A percentile compares a stretch with the other conserved stretches of the same genome.
phyloP scores from a whole-genome alignment of 2,113 vertebrate species.

The Gulo gulo region DNA sequence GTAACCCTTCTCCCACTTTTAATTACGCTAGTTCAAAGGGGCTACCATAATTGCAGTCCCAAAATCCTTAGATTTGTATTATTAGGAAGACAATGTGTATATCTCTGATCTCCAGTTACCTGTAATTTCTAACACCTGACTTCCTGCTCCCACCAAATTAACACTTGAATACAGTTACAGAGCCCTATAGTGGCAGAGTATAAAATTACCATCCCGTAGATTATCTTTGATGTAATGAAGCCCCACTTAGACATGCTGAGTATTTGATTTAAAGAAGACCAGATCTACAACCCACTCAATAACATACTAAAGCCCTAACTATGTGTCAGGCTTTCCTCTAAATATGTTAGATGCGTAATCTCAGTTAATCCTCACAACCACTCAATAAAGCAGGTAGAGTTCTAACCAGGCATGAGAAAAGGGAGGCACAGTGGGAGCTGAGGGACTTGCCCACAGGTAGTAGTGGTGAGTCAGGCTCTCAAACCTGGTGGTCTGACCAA shows the following conservation, averaged over 20 bases:
- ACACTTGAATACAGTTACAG: neutral
- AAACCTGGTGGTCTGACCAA: neutral
- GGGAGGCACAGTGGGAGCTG: neutral
- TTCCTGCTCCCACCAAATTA: neutral
- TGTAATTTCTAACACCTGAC: neutral
- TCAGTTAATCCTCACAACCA: neutral
- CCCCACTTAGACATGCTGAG: neutral
- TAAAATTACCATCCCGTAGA: neutral
- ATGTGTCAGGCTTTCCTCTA: neutral
- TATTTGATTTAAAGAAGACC: neutral
- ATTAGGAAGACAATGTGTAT: neutral
- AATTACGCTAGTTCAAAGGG: neutral
- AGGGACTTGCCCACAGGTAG: neutral
- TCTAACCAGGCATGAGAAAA: neutral
- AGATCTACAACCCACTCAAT: neutral
- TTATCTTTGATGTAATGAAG: neutral
- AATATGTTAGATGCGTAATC: neutral
- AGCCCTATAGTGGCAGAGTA: neutral
- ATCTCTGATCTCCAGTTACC: neutral
- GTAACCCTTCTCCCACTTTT: neutral
- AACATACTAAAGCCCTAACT: neutral
- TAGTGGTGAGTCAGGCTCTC: neutral
- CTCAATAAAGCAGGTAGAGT: neutral
- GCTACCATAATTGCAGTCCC: neutral
- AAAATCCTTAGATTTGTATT: neutral